Evolutionary conservation across 92 coral and sea anemone genomes (phyloP).

Genomic region (Nematostella vectensis): DNA sequence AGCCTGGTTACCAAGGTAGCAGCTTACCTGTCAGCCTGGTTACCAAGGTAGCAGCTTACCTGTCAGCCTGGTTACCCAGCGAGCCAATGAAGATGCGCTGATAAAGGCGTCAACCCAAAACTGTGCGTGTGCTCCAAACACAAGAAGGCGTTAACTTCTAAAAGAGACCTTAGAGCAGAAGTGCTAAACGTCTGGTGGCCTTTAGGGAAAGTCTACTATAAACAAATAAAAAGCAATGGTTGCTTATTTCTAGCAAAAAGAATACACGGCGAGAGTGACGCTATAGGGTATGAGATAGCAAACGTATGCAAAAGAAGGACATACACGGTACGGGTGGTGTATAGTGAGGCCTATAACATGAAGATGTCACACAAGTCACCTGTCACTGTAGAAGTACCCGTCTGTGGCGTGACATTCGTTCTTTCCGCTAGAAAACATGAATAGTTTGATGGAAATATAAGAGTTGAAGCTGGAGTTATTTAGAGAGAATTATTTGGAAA

Average conservation of each 20-base stretch:
- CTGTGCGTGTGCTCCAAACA: constrained; percentile 78
- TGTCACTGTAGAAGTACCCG: constrained; percentile 15
- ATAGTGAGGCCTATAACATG: constrained; percentile 26
- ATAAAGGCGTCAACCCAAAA: constrained; percentile 43
- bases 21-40: no score
- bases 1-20: no score
- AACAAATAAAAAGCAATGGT: constrained; percentile 29
- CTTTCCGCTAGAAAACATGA: constrained; percentile 45
- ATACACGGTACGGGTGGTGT: constrained; percentile 9
- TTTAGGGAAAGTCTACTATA: not conserved
- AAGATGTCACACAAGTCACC: constrained; percentile 52
- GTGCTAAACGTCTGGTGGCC: not conserved
- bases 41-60: no score
- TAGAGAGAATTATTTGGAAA: no score
- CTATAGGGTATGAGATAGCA: constrained; percentile 11
- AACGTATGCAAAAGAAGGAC: no score
- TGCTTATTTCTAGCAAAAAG: constrained; percentile 37
- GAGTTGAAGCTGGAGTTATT: no score
- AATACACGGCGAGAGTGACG: constrained; percentile 36
- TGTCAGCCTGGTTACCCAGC: constrained; percentile 98
- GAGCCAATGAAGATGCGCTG: constrained; percentile 94
- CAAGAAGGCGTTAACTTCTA: no score
- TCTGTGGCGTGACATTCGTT: constrained; percentile 44
- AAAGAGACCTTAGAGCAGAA: not conserved
- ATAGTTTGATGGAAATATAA: not conserved